phyloP scores from a whole-genome alignment of 2,888 invertebrate genomes.

The Morpho deidamia region DNA sequence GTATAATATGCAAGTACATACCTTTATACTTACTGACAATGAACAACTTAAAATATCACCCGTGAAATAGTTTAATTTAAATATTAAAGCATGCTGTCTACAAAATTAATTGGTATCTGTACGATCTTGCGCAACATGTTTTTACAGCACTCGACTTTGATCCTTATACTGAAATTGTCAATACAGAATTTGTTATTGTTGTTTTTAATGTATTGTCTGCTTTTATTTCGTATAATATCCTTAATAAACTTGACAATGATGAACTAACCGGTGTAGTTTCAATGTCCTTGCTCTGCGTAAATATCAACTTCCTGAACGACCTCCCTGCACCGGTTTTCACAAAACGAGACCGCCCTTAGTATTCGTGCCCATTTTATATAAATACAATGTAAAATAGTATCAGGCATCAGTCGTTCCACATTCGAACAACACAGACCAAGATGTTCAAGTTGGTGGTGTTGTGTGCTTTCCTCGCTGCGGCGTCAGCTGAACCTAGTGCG shows the following conservation, averaged over 20 bases:
- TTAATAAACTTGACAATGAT: constrained; percentile 38
- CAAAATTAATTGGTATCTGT: not conserved
- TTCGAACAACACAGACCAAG: constrained; percentile 63
- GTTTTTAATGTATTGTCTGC: constrained; percentile 8
- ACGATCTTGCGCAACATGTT: not conserved
- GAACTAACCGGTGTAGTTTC: constrained; percentile 42
- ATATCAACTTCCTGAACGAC: constrained; percentile 63
- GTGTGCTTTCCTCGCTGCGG: constrained; percentile 78
- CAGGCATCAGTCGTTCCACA: constrained; percentile 54
- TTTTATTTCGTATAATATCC: constrained; percentile 14
- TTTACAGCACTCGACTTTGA: not conserved
- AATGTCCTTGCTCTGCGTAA: constrained; percentile 56
- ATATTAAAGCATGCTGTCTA: not conserved
- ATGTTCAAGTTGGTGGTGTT: constrained; percentile 78
- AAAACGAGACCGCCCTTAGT: constrained; percentile 54
- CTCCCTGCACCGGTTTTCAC: constrained; percentile 54
- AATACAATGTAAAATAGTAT: constrained; percentile 43
- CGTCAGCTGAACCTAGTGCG: constrained; percentile 57
- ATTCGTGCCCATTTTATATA: constrained; percentile 55
- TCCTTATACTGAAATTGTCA: not conserved
- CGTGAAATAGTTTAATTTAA: not conserved
- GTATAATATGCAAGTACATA: too few relatives aligned
- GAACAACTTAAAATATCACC: not conserved
- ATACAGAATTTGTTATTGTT: not conserved
- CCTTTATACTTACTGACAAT: not conserved